phyloP scores from a whole-genome alignment of 1,140 invertebrate genomes.

The Heliconius hewitsoni region DNA sequence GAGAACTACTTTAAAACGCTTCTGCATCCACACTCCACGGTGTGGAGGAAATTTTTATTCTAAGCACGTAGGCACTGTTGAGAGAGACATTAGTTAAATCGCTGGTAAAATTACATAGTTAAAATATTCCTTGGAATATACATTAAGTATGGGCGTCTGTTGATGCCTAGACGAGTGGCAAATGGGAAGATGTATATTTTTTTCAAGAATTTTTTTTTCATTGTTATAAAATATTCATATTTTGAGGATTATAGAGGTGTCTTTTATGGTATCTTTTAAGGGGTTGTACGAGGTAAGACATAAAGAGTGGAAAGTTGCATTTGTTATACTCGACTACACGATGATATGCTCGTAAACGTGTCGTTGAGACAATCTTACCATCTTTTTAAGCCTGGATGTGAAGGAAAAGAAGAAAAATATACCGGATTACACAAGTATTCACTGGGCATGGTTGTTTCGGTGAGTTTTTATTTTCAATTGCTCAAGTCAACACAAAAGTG shows the following conservation, averaged over 20 bases:
- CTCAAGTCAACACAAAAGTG: no score
- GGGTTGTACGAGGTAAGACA: no score
- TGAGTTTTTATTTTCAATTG: no score
- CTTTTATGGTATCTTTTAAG: no score
- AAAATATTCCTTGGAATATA: slow-evolving; percentile 29
- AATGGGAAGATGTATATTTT: not conserved
- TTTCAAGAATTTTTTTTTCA: not conserved
- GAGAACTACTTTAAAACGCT: slow-evolving; percentile 40
- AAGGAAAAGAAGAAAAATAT: no score
- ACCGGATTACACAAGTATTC: not conserved
- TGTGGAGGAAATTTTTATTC: slow-evolving; percentile 43
- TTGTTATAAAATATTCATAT: slow-evolving; percentile 8
- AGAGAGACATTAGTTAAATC: slow-evolving; percentile 56
- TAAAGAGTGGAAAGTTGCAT: no score
- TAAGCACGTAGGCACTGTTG: slow-evolving; percentile 49
- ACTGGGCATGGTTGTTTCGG: no score
- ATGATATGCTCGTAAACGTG: no score
- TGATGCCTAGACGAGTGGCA: not conserved
- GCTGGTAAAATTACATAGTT: slow-evolving; percentile 49
- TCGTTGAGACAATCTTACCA: no score
- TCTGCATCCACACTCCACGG: slow-evolving; percentile 14
- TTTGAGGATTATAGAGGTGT: not conserved
- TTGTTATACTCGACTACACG: no score
- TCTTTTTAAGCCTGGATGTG: no score
- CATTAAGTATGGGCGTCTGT: not conserved